These are phyloP conservation scores for Panzeria rudis DNA, from an alignment of 2,888 invertebrate genomes.

Conservation along the genomic window DNA sequence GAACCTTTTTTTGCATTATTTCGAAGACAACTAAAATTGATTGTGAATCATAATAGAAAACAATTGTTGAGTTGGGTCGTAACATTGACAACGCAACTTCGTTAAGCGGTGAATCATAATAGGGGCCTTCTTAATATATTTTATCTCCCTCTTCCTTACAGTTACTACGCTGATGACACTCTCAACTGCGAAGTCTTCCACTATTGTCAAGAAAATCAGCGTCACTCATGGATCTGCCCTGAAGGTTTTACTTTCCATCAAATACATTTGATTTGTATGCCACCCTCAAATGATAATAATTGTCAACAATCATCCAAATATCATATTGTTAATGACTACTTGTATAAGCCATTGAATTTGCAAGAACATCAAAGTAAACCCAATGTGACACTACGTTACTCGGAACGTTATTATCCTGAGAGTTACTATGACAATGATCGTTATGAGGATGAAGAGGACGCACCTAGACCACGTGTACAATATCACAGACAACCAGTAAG, in stretches of 20 bases:
- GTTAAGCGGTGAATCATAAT: too few species aligned
- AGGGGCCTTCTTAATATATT: background rate
- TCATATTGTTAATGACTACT: slow-evolving; percentile 96
- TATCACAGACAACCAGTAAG: slow-evolving; percentile 80
- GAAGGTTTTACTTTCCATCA: slow-evolving; percentile 90
- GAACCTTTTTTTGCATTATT: too few species aligned
- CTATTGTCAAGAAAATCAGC: slow-evolving; percentile 94
- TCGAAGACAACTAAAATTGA: too few species aligned
- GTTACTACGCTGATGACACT: slow-evolving; percentile 94
- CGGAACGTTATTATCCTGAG: slow-evolving; percentile 93
- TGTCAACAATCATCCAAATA: slow-evolving; percentile 95
- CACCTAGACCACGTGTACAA: slow-evolving; percentile 79
- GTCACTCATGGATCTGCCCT: slow-evolving; percentile 96
- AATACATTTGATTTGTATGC: slow-evolving; percentile 97
- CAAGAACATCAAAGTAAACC: slow-evolving; percentile 92
- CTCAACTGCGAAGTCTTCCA: slow-evolving; percentile 96
- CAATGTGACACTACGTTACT: slow-evolving; percentile 91
- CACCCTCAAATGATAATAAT: slow-evolving; percentile 93
- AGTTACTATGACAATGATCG: slow-evolving; percentile 88
- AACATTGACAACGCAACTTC: too few species aligned
- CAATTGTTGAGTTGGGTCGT: too few species aligned
- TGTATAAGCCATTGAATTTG: slow-evolving; percentile 94
- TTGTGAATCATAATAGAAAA: too few species aligned
- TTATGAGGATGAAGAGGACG: slow-evolving; percentile 82
- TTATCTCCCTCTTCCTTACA: slow-evolving; percentile 57